Conservation (phyloP, 2,888 invertebrate genomes). For the Aleiodes testaceus region DNA sequence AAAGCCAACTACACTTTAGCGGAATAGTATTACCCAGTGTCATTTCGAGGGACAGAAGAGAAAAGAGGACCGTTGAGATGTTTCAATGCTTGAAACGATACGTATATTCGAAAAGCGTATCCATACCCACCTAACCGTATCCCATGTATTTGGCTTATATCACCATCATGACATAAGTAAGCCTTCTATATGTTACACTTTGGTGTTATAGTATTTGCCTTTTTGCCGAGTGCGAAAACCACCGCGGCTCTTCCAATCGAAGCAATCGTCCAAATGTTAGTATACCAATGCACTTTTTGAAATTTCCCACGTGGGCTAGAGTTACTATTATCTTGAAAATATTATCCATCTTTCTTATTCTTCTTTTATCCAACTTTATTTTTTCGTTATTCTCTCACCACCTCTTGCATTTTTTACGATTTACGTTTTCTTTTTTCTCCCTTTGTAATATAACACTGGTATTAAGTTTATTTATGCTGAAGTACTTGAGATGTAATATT, state of each 20-base stretch:
- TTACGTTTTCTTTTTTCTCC: neutral
- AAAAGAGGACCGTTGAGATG: conserved; percentile 22
- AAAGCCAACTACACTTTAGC: conserved; percentile 15
- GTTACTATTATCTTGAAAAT: conserved; percentile 6
- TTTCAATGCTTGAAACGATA: conserved; percentile 4
- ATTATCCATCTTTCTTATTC: neutral
- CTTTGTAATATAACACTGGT: neutral
- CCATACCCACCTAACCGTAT: conserved; percentile 27
- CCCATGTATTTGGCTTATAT: conserved; percentile 25
- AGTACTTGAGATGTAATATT: conserved; percentile 1
- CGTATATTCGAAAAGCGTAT: conserved; percentile 18
- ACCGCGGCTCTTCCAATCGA: neutral
- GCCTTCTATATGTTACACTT: conserved; percentile 19
- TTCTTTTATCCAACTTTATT: neutral
- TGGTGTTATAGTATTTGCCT: conserved; percentile 7
- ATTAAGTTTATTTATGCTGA: conserved; percentile 11
- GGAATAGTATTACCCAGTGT: conserved; percentile 22
- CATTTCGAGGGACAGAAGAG: conserved; percentile 21
- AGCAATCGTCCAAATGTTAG: conserved; percentile 34
- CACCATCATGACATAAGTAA: conserved; percentile 29
- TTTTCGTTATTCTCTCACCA: neutral
- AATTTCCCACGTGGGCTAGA: conserved; percentile 39
- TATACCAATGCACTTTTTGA: conserved; percentile 30
- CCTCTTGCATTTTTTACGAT: neutral
- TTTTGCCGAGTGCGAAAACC: conserved; percentile 2